phyloP scores from a whole-genome alignment of 2,113 vertebrate species.

The Notiomystis cincta region DNA sequence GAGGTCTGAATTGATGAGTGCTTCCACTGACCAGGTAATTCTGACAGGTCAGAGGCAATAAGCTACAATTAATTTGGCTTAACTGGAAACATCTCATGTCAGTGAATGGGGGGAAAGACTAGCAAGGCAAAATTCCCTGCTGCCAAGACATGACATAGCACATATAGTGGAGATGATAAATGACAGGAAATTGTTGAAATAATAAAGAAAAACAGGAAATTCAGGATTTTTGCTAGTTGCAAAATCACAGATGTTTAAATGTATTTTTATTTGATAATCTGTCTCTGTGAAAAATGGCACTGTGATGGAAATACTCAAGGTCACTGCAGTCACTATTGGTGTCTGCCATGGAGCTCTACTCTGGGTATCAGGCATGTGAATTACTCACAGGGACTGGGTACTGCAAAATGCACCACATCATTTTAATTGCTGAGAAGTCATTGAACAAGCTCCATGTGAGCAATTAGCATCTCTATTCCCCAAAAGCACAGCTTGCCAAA shows the following conservation, averaged over 20 bases:
- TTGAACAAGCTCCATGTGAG: neutral
- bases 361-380: neutral
- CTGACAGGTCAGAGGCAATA: neutral
- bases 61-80: neutral
- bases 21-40: neutral
- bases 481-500: neutral
- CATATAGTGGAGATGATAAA: neutral
- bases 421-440: neutral
- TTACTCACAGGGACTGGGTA: neutral
- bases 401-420: neutral
- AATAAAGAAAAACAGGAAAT: neutral
- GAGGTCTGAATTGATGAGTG: neutral
- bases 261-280: neutral
- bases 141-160: neutral
- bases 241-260: neutral
- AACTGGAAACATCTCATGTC: neutral
- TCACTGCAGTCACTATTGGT: neutral
- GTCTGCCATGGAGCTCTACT: neutral
- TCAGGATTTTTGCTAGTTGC: neutral
- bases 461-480: neutral
- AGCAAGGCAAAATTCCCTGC: neutral
- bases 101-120: neutral
- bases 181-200: neutral
- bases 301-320: neutral
- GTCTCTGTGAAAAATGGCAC: neutral